phyloP scores from a whole-genome alignment of 1,140 invertebrate genomes.

The Sminthurinus signatus region DNA sequence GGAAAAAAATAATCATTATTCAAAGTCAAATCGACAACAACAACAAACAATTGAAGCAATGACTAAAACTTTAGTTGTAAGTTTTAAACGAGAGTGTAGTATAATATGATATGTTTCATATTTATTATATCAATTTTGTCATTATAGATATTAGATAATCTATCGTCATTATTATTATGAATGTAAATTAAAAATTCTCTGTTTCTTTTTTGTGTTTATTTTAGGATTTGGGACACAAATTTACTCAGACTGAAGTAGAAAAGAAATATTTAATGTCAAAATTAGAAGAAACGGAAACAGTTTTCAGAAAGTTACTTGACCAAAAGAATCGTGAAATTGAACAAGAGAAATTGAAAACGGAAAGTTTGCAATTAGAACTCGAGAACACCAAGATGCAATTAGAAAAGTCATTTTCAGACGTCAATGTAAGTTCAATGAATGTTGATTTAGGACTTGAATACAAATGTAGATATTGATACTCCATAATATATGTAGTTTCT shows the following conservation, averaged over 20 bases:
- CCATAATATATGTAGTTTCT: too few species aligned
- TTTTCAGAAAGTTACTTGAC: too few species aligned
- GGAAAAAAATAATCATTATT: background rate
- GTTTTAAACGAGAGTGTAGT: background rate
- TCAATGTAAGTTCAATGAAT: too few species aligned
- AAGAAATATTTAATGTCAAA: background rate
- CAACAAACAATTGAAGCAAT: slow-evolving; percentile 14
- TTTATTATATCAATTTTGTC: background rate
- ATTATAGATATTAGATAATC: background rate
- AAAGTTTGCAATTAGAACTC: background rate
- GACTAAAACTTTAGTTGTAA: slow-evolving; percentile 15
- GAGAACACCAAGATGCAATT: background rate
- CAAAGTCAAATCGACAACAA: too few species aligned
- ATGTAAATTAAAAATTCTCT: background rate
- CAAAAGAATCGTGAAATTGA: too few species aligned
- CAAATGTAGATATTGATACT: too few species aligned
- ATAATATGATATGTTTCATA: background rate
- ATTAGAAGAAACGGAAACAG: background rate
- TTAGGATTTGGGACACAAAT: slow-evolving; percentile 12
- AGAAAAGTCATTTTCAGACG: background rate
- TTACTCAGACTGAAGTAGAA: background rate
- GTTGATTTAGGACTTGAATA: too few species aligned
- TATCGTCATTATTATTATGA: background rate
- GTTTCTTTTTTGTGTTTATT: background rate
- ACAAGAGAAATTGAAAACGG: background rate